Base-by-base conservation (phyloP, 2,113 vertebrate genomes). In the Lonchura striata region DNA sequence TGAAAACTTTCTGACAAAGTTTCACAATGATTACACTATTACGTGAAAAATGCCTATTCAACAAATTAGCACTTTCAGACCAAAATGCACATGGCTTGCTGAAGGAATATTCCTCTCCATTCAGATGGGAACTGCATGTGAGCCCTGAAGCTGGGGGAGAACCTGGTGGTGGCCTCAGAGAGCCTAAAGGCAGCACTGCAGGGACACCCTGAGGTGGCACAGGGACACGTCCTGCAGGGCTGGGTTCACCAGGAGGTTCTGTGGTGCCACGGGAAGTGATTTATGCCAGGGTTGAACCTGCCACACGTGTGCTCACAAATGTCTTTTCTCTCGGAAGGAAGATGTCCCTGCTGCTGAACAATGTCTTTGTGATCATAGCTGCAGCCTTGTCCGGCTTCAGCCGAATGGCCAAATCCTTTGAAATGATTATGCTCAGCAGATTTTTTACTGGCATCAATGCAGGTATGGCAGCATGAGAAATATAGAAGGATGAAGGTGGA, bases 401-500 rank as follows among this genome's bases (percentile, higher is more conserved):
- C 86, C 91, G 94, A 85, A 94, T 92, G 71, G 98, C 98, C 19
- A 98, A 94, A 56, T 99, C 98, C 76, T 99, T 99, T 82, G 99
- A 99, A 91, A 99, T 99, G 98, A 98, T 99, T 47, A 97, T 99
- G 63, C 96, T 99, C 42, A 98, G 99, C 71, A 98, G 99, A 61
- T 94, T 99, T 78, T 97, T 99, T 4, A 79, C 98, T 69, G 99
- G 99, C 2, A 82, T 99, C 94, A 99, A 98, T 74, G 98, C 98
- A 53, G 99, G 99, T 99, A 97, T 0, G 90, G 88, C 42, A 53
- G 50, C 16, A 6, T 6, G 23, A 49, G 56, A 15, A 14, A 50
- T 8, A 9, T 0, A 30, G 33, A 15, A 13, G 46, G 33, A 14
- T 1, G 6, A 37, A 25, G 7, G 11, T 8, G 46, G 20, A 22